Percentiles rank a stretch among this genome's conserved stretches.
phyloP scores from a whole-genome alignment of 2,113 vertebrate species.

The Falco punctatus region DNA sequence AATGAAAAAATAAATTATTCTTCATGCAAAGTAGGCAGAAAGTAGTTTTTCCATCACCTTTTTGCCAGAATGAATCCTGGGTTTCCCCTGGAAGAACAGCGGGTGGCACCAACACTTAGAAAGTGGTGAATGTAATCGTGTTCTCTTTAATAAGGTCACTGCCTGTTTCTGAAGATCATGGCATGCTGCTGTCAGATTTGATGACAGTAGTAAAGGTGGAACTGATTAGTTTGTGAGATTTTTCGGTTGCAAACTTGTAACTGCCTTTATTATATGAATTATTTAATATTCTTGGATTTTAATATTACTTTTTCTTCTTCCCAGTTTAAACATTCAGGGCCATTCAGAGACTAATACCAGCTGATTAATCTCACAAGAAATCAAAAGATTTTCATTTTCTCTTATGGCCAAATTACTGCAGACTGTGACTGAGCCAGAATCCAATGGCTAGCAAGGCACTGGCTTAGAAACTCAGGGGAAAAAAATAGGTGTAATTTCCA shows the following conservation, averaged over 20 bases:
- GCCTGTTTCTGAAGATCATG: neutral
- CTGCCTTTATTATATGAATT: neutral
- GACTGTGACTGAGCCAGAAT: neutral
- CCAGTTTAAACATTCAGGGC: constrained; percentile 16
- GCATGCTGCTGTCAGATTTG: neutral
- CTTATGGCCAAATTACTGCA: neutral
- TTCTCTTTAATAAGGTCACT: constrained; percentile 1
- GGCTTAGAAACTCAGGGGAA: neutral
- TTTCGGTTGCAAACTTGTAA: neutral
- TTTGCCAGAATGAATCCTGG: neutral
- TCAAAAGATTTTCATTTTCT: neutral
- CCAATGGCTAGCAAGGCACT: neutral
- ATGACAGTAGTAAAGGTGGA: neutral
- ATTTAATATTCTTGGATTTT: neutral
- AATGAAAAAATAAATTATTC: neutral
- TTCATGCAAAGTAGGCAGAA: neutral
- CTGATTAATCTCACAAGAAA: neutral
- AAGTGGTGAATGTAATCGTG: neutral
- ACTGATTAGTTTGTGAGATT: neutral
- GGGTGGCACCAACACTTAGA: neutral
- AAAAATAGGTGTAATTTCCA: neutral
- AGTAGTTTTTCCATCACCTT: neutral
- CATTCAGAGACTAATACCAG: neutral
- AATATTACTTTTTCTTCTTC: neutral
- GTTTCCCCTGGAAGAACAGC: neutral